Conservation (phyloP, 1,140 invertebrate species). For the Stegodyphus mimosarum region DNA sequence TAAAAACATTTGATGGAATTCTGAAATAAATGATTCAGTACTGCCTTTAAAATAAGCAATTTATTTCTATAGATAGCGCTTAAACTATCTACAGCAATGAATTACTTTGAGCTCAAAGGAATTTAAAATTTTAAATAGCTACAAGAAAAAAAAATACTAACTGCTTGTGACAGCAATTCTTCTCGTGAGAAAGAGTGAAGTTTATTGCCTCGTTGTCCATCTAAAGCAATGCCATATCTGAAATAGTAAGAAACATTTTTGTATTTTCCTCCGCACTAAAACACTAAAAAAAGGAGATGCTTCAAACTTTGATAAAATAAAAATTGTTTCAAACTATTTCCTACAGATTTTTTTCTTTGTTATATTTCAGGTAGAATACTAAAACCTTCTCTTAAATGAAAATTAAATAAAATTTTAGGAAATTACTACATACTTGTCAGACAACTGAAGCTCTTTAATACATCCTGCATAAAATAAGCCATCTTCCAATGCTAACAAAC, state of each 20-base stretch:
- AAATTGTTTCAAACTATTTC: too few relatives aligned
- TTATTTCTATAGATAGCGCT: too few relatives aligned
- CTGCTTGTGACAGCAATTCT: conserved; percentile 87
- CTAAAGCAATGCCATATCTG: conserved; percentile 80
- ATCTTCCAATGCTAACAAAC: conserved; percentile 78
- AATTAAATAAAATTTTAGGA: not conserved
- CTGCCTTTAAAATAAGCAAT: too few relatives aligned
- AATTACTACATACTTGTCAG: conserved; percentile 79
- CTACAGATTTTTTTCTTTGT: too few relatives aligned
- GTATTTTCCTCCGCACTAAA: not conserved
- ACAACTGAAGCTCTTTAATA: conserved; percentile 85
- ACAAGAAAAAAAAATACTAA: conserved; percentile 71
- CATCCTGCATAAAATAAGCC: conserved; percentile 90
- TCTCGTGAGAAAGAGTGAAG: conserved; percentile 90
- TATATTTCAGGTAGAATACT: too few relatives aligned
- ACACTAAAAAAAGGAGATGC: too few relatives aligned
- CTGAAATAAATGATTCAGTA: too few relatives aligned
- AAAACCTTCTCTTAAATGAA: not conserved
- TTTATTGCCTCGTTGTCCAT: conserved; percentile 88
- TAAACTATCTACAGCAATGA: too few relatives aligned
- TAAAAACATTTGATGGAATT: too few relatives aligned
- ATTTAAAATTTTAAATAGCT: too few relatives aligned
- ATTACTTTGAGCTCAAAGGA: too few relatives aligned
- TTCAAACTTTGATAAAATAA: too few relatives aligned
- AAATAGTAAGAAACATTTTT: not conserved